phyloP scores from a whole-genome alignment of 1,140 invertebrate genomes.

The Vanessa atalanta region DNA sequence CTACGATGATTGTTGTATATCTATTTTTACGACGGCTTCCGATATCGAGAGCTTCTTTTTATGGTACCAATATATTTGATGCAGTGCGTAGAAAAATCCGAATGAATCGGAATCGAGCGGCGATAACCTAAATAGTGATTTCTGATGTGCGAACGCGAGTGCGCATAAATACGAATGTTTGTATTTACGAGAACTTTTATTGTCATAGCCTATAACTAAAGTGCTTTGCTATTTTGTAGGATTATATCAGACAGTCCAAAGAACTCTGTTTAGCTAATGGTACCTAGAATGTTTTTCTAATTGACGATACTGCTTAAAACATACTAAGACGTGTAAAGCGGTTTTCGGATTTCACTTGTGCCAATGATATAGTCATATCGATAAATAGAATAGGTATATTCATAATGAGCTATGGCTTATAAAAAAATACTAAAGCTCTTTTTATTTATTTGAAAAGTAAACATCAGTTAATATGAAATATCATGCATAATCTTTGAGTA shows the following conservation, averaged over 20 bases:
- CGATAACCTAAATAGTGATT: constrained; percentile 56
- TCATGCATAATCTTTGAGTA: too few relatives aligned
- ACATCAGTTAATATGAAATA: too few relatives aligned
- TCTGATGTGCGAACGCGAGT: constrained; percentile 53
- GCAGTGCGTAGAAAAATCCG: constrained; percentile 54
- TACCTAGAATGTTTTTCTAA: neutral
- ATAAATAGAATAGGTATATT: too few relatives aligned
- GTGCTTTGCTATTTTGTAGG: constrained; percentile 22
- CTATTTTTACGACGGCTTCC: constrained; percentile 68
- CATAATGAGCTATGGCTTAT: too few relatives aligned
- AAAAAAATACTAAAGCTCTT: too few relatives aligned
- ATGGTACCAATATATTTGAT: constrained; percentile 66
- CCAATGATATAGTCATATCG: too few relatives aligned
- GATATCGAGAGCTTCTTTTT: constrained; percentile 62
- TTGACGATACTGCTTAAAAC: too few relatives aligned
- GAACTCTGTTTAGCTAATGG: neutral
- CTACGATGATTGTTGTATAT: constrained; percentile 50
- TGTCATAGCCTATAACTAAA: constrained; percentile 22
- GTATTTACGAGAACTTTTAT: constrained; percentile 36
- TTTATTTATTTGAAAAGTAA: too few relatives aligned
- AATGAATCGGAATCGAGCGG: constrained; percentile 49
- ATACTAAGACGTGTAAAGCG: too few relatives aligned
- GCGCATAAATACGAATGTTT: constrained; percentile 52
- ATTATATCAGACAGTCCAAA: constrained; percentile 1
- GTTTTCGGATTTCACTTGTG: too few relatives aligned